Evolutionary conservation across 1,140 invertebrate species (phyloP), one percentile per base, ranked within the genome.

Genomic region (Belonocnema kinseyi): DNA sequence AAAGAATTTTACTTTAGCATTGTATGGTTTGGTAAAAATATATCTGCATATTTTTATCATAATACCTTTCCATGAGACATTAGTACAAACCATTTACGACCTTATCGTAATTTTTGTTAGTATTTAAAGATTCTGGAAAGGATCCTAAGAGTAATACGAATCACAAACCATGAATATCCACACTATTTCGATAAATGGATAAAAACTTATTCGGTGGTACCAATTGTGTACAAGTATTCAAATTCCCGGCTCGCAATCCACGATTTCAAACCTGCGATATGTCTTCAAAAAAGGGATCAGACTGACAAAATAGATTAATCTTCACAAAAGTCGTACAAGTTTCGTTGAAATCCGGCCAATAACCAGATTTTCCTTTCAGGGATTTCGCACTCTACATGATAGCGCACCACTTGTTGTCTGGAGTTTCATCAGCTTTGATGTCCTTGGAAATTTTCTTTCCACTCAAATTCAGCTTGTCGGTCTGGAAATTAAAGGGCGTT

Each of bases 361-460:
- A 12, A 61, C 33, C 13, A 26, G 19, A 46, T 46, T 46, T 46
- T 46, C 40, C 40, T 11, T 11, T 46, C 40, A 3, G 14, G 33
- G 4, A 33, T 14, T 61, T 16, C 16, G 33, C 16, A 21, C 17
- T 61, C 88, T 88, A 90, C 88, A 90, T 89, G 75, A 90, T 80
- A 51, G 79, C 21, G 80, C 88, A 90, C 88, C 88, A 90, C 76
- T 88, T 84, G 74, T 87, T 81, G 61, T 70, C 13, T 58, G 51
- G 73, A 50, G 74, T 50, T 13, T 78, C 76, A 17, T 81, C 75
- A 19, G 50, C 54, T 40, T 82, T 76, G 11, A 77, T 52, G 75
- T 79, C 78, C 50, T 58, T 33, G 13, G 61, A 72, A 53, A 75
- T 79, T 53, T 70, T 26, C 26, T 74, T 77, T 14, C 66, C 73